Conservation (phyloP, 2,888 invertebrate species). For the Thereva nobilitata region DNA sequence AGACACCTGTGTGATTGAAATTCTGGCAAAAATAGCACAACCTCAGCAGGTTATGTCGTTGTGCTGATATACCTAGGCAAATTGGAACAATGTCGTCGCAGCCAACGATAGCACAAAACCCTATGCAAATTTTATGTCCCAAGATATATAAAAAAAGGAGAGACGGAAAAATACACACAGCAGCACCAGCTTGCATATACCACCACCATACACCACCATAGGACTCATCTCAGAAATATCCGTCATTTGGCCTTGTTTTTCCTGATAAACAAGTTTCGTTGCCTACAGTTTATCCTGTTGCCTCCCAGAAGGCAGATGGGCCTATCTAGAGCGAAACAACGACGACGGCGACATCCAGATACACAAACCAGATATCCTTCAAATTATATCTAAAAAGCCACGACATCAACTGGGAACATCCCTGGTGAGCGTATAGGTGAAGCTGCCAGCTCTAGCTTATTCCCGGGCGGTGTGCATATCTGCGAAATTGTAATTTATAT, state of each 20-base stretch:
- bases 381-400: not conserved
- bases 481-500: conserved; percentile 38
- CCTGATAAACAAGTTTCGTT: conserved; percentile 14
- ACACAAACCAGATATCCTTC: no score
- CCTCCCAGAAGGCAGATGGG: conserved; percentile 19
- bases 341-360: not conserved
- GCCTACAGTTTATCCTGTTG: not conserved
- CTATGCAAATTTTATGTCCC: conserved; percentile 22
- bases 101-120: conserved; percentile 2
- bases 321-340: conserved; percentile 2
- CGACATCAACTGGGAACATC: not conserved
- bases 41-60: conserved; percentile 7
- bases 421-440: conserved; percentile 14
- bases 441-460: conserved; percentile 13
- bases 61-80: conserved; percentile 5
- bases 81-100: conserved; percentile 1
- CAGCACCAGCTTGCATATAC: conserved; percentile 4
- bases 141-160: not conserved
- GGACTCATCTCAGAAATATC: not conserved
- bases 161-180: not conserved
- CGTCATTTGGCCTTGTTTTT: conserved; percentile 10
- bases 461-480: conserved; percentile 16
- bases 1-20: conserved; percentile 33
- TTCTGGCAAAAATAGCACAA: conserved; percentile 1
- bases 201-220: not conserved